A percentile compares a stretch with the other conserved stretches of the same genome.
Conservation (phyloP, 2,113 vertebrate genomes). For the Sminthopsis crassicaudata region DNA sequence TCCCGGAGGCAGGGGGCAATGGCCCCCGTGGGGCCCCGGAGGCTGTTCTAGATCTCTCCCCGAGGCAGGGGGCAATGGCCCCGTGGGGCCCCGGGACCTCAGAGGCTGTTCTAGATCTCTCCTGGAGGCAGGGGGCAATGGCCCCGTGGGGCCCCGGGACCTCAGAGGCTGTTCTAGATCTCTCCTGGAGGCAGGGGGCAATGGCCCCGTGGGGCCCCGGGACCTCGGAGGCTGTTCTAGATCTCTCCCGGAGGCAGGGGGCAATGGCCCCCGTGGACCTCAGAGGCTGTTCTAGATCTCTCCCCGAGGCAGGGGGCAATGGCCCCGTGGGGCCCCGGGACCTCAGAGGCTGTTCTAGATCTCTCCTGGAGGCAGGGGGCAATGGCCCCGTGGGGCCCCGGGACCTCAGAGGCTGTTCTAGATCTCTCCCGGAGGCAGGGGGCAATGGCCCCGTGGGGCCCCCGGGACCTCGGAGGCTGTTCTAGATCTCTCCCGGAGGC, state of each 20-base stretch:
- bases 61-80: not conserved
- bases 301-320: not conserved
- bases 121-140: not conserved
- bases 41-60: not conserved
- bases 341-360: not conserved
- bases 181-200: not conserved
- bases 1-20: not conserved
- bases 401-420: not conserved
- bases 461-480: not conserved
- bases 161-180: not conserved
- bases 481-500: not conserved
- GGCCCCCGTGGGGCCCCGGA: not conserved
- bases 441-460: not conserved
- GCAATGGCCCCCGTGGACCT: not conserved
- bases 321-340: not conserved
- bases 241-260: not conserved
- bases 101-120: not conserved
- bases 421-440: not conserved
- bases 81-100: not conserved
- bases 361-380: not conserved
- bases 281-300: not conserved
- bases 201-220: not conserved
- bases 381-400: not conserved
- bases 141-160: not conserved
- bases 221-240: not conserved